These are phyloP conservation scores for Monopterus albus DNA, from an alignment of 2,113 vertebrate genomes.

Conservation along the genomic window DNA sequence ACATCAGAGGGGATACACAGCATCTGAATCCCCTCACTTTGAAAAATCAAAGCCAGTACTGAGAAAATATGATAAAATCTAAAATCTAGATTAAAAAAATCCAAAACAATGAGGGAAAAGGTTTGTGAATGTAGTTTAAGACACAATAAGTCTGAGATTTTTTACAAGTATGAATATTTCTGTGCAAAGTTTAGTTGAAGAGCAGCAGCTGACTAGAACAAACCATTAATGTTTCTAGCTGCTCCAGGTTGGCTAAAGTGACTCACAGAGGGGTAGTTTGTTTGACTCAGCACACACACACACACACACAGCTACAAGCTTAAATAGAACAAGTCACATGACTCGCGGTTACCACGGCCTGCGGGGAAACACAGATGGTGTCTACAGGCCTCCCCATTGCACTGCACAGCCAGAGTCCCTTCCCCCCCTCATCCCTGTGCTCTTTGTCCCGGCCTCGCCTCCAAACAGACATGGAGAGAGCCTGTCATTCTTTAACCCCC, in stretches of 20 bases:
- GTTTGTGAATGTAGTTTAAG: neutral
- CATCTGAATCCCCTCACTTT: conserved; percentile 28
- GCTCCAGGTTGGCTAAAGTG: conserved; percentile 16
- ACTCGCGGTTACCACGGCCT: conserved; percentile 29
- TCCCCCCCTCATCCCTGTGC: neutral
- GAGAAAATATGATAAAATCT: conserved; percentile 1
- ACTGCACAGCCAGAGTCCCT: conserved; percentile 10
- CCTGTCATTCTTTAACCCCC: conserved; percentile 47
- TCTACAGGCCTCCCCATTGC: neutral
- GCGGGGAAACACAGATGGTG: conserved; percentile 25
- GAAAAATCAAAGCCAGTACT: conserved; percentile 29
- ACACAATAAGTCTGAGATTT: neutral
- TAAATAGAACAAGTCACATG: conserved; percentile 76
- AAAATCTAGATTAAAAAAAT: neutral
- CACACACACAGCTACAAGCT: conserved; percentile 18
- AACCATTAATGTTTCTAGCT: neutral
- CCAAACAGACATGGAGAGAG: conserved; percentile 25
- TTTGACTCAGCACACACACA: conserved; percentile 45
- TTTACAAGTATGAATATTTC: neutral
- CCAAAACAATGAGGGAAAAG: neutral
- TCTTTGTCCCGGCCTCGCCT: neutral
- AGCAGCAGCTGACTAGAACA: conserved; percentile 1
- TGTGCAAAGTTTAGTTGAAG: neutral
- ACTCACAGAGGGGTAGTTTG: conserved; percentile 23
- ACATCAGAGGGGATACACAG: conserved; percentile 27